Evolutionary conservation across 2,888 invertebrate genomes (phyloP), one percentile per base, ranked within the genome.

Genomic region (Blera fallax): DNA sequence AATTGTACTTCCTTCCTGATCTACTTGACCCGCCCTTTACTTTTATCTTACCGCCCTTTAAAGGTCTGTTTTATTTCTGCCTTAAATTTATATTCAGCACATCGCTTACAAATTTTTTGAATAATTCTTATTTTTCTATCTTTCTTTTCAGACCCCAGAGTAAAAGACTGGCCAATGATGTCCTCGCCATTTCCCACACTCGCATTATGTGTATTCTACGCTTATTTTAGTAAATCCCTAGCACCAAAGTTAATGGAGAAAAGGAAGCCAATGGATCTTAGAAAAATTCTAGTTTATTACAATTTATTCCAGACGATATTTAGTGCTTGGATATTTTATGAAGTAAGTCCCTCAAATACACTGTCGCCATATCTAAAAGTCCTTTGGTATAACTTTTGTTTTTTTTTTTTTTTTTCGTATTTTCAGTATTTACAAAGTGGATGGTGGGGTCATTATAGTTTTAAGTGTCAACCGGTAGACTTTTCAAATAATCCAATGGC

Each of bases 241-340:
- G 98, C 98, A 82, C 98, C 98, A 64, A 94, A 94, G 89, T 92
- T 97, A 74, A 98, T 98, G 98, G 96, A 96, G 89, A 96, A 97
- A 91, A 94, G 97, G 87, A 96, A 97, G 93, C 96, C 98, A 50
- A 95, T 97, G 93, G 95, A 97, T 90, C 94, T 98, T 87, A 94
- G 96, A 89, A 94, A 94, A 89, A 91, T 96, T 77, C 94, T 98
- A 90, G 95, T 98, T 88, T 92, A 95, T 87, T 98, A 98, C 93
- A 98, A 98, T 93, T 94, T 97, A 88, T 94, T 95, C 90, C 98
- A 98, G 94, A 98, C 98, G 32, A 90, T 96, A 88, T 96, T 98
- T 92, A 98, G 98, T 90, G 94, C 96, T 85, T 98, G 97, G 96
- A 95, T 98, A 92, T 98, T 97, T 93, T 95, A 97, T 91, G 97